Percentiles rank a stretch among this genome's conserved stretches.
These are phyloP conservation scores for Eupsittula cactorum DNA, from an alignment of 2,113 vertebrate species.

Conservation along the genomic window DNA sequence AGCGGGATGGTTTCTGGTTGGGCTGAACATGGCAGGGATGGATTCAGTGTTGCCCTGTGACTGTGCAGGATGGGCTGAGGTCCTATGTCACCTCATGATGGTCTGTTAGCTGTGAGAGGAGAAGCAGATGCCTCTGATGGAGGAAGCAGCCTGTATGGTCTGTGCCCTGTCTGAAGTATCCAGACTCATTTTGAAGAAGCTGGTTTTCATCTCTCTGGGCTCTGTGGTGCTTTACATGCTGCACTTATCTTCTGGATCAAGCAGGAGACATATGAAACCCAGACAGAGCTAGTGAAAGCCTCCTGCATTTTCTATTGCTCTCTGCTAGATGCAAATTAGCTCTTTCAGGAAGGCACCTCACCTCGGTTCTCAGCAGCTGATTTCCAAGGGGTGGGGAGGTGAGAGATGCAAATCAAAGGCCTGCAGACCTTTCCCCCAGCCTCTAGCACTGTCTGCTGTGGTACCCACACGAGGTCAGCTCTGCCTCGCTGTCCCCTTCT, in stretches of 20 bases:
- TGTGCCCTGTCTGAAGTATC: neutral
- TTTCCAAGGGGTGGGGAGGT: neutral
- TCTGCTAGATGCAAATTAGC: constrained; percentile 2
- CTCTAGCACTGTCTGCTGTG: neutral
- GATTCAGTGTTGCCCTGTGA: neutral
- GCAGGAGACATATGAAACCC: neutral
- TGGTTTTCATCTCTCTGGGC: neutral
- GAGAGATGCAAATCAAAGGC: neutral
- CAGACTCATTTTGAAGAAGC: neutral
- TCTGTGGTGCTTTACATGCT: neutral
- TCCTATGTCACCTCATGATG: neutral
- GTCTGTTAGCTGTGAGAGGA: neutral
- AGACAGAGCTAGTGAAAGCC: neutral
- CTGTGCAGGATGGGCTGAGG: neutral
- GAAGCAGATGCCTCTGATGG: neutral
- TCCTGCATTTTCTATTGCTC: neutral
- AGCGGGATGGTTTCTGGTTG: neutral
- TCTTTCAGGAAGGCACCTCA: rapidly evolving
- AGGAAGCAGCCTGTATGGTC: neutral
- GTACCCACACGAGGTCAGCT: neutral
- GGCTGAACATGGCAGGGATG: neutral
- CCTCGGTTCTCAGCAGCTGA: neutral
- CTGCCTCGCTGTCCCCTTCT: neutral
- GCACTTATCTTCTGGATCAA: neutral
- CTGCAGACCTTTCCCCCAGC: neutral